Evolutionary conservation across 2,888 invertebrate species (phyloP), one percentile per base, ranked within the genome.

Genomic region (Lathronympha strigana): DNA sequence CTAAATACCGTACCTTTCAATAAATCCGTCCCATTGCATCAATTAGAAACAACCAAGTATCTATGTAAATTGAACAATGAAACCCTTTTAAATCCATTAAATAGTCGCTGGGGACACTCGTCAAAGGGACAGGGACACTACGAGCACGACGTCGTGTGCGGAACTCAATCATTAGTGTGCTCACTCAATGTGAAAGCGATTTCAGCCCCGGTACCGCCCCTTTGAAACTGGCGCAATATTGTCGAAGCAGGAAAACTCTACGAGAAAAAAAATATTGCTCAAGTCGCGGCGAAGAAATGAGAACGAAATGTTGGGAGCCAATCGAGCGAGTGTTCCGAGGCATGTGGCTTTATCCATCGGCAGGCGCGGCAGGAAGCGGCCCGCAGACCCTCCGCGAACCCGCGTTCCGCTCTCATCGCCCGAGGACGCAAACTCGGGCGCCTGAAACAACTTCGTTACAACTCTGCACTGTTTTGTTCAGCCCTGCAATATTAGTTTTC

Each of bases 151-250:
- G 72, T 78, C 73, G 75, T 76, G 79, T 80, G 79, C 90, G 91
- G 92, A 92, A 91, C 90, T 87, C 86, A 82, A 89, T 92, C 92
- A 91, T 92, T 92, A 92, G 90, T 89, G 89, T 91, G 91, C 79
- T 90, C 91, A 88, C 86, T 90, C 91, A 81, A 88, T 87, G 86
- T 82, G 88, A 90, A 92, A 91, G 86, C 86, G 90, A 89, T 90
- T 90, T 88, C 84, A 85, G 84, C 87, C 87, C 80, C 78, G 75
- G 81, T 83, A 83, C 81, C 80, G 80, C 85, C 85, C 79, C 86
- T 86, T 90, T 90, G 90, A 88, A 85, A 88, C 84, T 81, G 84
- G 77, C 83, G 89, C 90, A 90, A 91, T 92, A 91, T 91, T 89
- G 90, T 87, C 88, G 86, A 88, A 86, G 84, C 83, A 84, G 89